These are phyloP conservation scores for Diorhabda carinulata DNA, from an alignment of 1,140 invertebrate species.

Conservation along the genomic window DNA sequence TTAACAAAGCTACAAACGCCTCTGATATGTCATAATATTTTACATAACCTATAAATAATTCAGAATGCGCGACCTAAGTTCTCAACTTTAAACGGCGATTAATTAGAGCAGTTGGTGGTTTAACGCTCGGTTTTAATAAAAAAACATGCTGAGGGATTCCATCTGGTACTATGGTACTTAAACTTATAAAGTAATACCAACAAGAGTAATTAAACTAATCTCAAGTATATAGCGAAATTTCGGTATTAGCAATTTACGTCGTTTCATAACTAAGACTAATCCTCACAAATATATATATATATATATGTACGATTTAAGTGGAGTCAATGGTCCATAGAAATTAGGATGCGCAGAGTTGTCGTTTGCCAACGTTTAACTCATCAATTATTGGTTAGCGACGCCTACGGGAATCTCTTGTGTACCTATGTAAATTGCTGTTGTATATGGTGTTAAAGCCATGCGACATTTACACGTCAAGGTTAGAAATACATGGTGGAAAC, in stretches of 20 bases:
- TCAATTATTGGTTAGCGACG: not conserved
- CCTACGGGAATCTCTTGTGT: not conserved
- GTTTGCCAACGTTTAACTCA: not conserved
- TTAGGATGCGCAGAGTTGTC: constrained; percentile 24
- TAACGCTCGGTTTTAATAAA: constrained; percentile 20
- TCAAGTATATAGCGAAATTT: constrained; percentile 30
- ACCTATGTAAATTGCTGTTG: not conserved
- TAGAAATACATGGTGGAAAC: no score
- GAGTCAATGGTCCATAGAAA: constrained; percentile 39
- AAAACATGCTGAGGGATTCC: constrained; percentile 30
- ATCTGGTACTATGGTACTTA: constrained; percentile 20
- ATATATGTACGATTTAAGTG: constrained; percentile 34
- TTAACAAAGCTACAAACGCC: no score
- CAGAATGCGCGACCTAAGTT: constrained; percentile 4
- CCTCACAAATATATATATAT: constrained; percentile 11
- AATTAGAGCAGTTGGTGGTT: constrained; percentile 19
- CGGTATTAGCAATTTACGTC: constrained; percentile 31
- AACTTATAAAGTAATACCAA: constrained; percentile 25
- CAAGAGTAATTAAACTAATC: constrained; percentile 36
- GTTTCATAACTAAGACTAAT: constrained; percentile 35
- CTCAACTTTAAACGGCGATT: constrained; percentile 23
- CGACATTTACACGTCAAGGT: no score
- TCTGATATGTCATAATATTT: no score
- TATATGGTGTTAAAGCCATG: no score
- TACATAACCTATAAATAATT: constrained; percentile 1